Conservation (phyloP, 1,140 invertebrate genomes). For the Conus ventricosus region DNA sequence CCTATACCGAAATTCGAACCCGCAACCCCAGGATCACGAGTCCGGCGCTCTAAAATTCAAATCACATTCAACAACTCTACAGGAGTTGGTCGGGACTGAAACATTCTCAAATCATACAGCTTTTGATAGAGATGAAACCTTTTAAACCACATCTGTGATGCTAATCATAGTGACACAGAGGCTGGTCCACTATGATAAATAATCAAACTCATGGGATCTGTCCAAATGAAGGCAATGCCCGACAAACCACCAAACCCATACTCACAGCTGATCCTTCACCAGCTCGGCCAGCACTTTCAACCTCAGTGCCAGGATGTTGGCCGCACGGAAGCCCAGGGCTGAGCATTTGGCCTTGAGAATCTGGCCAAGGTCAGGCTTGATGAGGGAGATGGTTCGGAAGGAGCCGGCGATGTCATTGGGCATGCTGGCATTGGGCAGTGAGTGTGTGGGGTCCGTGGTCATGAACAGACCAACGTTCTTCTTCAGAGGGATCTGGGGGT, state of each 20-base stretch:
- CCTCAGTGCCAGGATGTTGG: constrained; percentile 65
- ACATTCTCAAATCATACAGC: too few species aligned
- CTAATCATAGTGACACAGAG: too few species aligned
- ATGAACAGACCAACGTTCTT: constrained; percentile 66
- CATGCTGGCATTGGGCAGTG: constrained; percentile 43
- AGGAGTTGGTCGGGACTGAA: too few species aligned
- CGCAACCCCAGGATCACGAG: too few species aligned
- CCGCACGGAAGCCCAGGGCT: constrained; percentile 68
- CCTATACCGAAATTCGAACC: too few species aligned
- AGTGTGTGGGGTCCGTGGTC: constrained; percentile 57
- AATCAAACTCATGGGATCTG: too few species aligned
- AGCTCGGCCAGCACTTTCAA: constrained; percentile 70
- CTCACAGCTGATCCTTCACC: constrained; percentile 72
- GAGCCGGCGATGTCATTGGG: constrained; percentile 67
- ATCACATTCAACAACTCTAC: too few species aligned
- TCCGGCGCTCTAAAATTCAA: too few species aligned
- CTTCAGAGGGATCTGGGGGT: constrained; percentile 63
- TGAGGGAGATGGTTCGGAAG: constrained; percentile 69
- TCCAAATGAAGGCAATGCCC: too few species aligned
- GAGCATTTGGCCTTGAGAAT: constrained; percentile 72
- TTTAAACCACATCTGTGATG: too few species aligned
- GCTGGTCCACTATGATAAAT: too few species aligned
- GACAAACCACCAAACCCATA: background rate
- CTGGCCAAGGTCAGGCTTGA: constrained; percentile 68
- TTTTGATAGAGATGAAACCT: too few species aligned